Conservation (phyloP, 2,113 vertebrate species). For the Oophaga pumilio region DNA sequence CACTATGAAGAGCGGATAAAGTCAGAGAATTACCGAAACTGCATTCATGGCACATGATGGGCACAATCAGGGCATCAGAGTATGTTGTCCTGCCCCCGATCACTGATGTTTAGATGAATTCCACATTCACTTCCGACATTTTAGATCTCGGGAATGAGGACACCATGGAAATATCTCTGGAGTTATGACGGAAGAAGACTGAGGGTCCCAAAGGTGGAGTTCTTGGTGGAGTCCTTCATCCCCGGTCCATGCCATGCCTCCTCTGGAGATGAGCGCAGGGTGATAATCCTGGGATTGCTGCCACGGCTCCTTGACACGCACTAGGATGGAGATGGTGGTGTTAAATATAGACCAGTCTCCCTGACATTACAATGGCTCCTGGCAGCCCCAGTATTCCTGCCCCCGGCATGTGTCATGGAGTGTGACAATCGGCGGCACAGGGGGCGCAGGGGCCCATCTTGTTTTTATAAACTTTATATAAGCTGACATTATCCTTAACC, state of each 20-base stretch:
- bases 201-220: no score
- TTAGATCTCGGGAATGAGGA: neutral
- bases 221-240: no score
- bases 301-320: neutral
- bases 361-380: constrained; percentile 34
- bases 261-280: neutral
- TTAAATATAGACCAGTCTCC: constrained; percentile 21
- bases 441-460: neutral
- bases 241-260: no score
- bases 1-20: neutral
- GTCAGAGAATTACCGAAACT: neutral
- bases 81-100: neutral
- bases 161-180: neutral
- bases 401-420: constrained; percentile 25
- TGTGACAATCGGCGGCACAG: constrained; percentile 23
- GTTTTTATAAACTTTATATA: neutral
- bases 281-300: neutral
- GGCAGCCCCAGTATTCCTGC: constrained; percentile 19
- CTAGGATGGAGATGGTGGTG: neutral
- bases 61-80: neutral
- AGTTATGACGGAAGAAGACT: no score
- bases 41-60: neutral
- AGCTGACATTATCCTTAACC: neutral
- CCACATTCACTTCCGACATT: neutral
- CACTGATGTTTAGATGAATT: neutral